Base-by-base conservation (phyloP, 2,113 vertebrate species). In the Plecturocebus donacophilus region DNA sequence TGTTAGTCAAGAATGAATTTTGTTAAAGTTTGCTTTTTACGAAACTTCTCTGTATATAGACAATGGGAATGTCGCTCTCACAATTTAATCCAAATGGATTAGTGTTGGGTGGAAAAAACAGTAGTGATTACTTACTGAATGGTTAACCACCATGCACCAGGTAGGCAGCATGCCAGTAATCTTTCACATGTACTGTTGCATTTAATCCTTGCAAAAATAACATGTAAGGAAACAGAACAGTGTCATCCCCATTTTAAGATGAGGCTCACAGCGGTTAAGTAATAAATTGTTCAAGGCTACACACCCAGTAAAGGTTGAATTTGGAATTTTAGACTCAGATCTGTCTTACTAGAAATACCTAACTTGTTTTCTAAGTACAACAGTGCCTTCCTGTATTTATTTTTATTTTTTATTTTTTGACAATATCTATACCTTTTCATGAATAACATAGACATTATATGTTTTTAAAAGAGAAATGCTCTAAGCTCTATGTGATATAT, bases 81-180 rank as follows among this genome's bases (percentile, higher is more conserved):
- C 91, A 52, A 68, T 93, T 87, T 94, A 95, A 73, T 81, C 23
- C 42, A 82, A 79, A 82, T 83, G 52, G 11, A 82, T 96, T 86
- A 94, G 4, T 32, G 68, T 61, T 80, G 14, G 16, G 1, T 90
- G 89, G 75, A 56, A 87, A 86, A 82, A 79, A 40, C 79, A 75
- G 35, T 45, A 68, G 54, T 83, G 68, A 52, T 61, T n/a, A 79
- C 7, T 71, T 80, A 75, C 4, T 70, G 21, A 54, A 30, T 64
- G 52, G 4, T 80, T 94, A 73, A 42, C 54, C 11, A 52, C 25
- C 7, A 21, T 90, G 49, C 38, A 8, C 47, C 38, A 76, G 64
- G 17, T 23, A 66, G 52, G 40, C 21, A 64, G 8, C 23, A 19
- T 75, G 20, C 42, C 87, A 20, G 12, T 90, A 47, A 66, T 93